Percentiles rank a stretch among this genome's conserved stretches.
These are phyloP conservation scores for Plecotus auritus DNA, from an alignment of 2,113 vertebrate species.

Conservation along the genomic window DNA sequence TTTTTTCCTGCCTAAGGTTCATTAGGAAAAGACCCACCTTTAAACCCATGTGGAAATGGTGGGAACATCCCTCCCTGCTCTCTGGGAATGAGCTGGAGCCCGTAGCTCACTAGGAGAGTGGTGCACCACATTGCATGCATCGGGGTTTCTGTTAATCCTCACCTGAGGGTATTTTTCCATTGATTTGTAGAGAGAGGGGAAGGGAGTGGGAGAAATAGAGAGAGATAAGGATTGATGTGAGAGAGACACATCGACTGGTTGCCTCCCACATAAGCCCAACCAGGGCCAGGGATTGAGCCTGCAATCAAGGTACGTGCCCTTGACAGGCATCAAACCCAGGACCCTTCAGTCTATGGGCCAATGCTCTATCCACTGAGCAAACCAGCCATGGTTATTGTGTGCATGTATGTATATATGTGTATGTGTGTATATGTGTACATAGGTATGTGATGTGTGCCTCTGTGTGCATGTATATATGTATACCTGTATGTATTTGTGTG, in stretches of 20 bases:
- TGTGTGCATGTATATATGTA: not conserved
- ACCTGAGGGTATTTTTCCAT: too few species aligned
- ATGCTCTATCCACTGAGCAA: too few species aligned
- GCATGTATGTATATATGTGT: not conserved
- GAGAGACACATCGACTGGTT: too few species aligned
- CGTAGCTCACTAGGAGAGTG: not conserved
- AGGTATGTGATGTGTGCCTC: rapidly evolving
- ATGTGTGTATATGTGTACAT: not conserved
- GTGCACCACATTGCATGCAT: not conserved
- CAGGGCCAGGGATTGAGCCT: too few species aligned
- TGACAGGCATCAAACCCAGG: too few species aligned
- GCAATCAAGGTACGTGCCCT: too few species aligned
- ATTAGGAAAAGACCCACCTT: not conserved
- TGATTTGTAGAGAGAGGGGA: too few species aligned
- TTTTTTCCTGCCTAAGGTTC: not conserved
- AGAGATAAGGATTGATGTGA: too few species aligned
- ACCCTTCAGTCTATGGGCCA: too few species aligned
- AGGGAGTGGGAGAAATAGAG: too few species aligned
- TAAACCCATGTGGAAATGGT: not conserved
- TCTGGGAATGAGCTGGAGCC: not conserved
- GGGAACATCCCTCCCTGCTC: not conserved
- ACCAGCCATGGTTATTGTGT: not conserved
- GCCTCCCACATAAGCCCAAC: too few species aligned
- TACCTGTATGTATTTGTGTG: not conserved
- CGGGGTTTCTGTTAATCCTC: too few species aligned